Evolutionary conservation across 2,113 vertebrate genomes (phyloP).

Genomic region (Empidonax alnorum): DNA sequence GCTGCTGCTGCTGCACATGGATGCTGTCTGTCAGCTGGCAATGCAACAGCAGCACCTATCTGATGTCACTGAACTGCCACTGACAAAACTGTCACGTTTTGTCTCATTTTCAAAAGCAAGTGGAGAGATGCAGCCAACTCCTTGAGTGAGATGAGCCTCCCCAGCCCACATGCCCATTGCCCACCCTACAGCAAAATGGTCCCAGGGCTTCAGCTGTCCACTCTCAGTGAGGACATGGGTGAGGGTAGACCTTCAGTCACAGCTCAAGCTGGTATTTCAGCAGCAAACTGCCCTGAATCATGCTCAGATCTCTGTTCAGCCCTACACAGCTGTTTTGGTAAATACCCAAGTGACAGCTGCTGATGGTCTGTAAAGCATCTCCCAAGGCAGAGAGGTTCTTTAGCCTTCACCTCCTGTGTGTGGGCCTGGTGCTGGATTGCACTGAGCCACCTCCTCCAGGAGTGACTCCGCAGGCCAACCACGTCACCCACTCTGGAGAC

Average conservation of each 20-base stretch:
- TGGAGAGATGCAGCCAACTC: background rate
- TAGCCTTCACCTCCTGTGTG: background rate
- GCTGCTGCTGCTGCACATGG: background rate
- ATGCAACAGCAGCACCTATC: background rate
- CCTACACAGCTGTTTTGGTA: background rate
- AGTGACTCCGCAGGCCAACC: rapidly evolving
- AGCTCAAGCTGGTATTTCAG: background rate
- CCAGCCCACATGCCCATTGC: rapidly evolving
- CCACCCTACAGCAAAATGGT: background rate
- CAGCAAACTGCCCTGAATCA: rapidly evolving
- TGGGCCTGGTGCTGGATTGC: background rate
- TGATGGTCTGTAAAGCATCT: background rate
- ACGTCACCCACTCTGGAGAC: rapidly evolving
- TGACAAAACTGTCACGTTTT: background rate
- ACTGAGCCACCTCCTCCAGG: background rate
- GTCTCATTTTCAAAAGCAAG: background rate
- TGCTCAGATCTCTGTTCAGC: background rate
- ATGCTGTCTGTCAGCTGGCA: background rate
- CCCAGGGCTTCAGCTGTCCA: background rate
- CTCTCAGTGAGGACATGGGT: rapidly evolving
- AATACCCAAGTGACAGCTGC: background rate
- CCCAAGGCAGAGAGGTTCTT: background rate
- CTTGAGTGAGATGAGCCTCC: rapidly evolving
- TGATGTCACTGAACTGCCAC: background rate
- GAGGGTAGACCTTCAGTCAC: background rate